Conservation (phyloP, 2,888 invertebrate species). For the Cosmopolites sordidus region DNA sequence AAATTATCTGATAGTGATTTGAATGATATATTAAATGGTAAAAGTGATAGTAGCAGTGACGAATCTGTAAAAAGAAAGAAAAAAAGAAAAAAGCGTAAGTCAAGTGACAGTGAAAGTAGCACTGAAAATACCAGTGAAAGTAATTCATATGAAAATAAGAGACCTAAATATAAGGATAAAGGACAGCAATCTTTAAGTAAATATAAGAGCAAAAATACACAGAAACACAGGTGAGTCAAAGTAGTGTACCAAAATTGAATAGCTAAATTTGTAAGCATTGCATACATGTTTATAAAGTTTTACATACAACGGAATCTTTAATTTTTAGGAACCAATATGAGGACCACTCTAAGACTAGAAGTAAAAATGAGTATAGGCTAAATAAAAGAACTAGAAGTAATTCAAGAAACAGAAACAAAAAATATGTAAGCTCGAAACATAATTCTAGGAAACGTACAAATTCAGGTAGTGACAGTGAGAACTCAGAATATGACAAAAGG, state of each 20-base stretch:
- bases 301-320: too few species aligned
- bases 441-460: too few species aligned
- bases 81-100: slow-evolving; percentile 25
- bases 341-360: too few species aligned
- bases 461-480: too few species aligned
- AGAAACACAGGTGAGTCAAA: slow-evolving; percentile 9
- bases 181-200: slow-evolving; percentile 6
- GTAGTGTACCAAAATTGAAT: too few species aligned
- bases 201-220: slow-evolving; percentile 8
- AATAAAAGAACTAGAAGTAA: too few species aligned
- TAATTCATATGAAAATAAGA: slow-evolving; percentile 11
- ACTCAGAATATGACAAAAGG: slow-evolving; percentile 3
- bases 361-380: too few species aligned
- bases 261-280: too few species aligned
- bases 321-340: too few species aligned
- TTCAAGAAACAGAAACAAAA: too few species aligned
- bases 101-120: slow-evolving; percentile 26
- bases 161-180: not conserved
- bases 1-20: slow-evolving; percentile 48
- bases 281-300: too few species aligned
- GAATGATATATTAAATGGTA: slow-evolving; percentile 46
- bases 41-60: slow-evolving; percentile 46
- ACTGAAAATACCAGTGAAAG: slow-evolving; percentile 6
- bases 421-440: too few species aligned
- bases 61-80: slow-evolving; percentile 19